Evolutionary conservation across 2,888 invertebrate species (phyloP).

Genomic region (Diarsia brunnea): DNA sequence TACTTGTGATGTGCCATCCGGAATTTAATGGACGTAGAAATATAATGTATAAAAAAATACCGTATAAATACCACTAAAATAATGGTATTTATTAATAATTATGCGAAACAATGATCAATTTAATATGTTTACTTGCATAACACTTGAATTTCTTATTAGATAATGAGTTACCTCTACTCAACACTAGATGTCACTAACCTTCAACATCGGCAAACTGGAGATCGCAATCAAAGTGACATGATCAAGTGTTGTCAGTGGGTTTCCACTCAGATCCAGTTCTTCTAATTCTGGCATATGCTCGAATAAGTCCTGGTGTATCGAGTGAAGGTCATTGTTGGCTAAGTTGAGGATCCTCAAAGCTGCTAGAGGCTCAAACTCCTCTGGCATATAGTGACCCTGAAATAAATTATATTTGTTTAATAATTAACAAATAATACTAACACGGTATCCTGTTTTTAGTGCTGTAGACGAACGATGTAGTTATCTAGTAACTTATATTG

Average conservation of each 20-base stretch:
- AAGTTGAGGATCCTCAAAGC: constrained; percentile 92
- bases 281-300: constrained; percentile 93
- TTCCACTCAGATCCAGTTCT: constrained; percentile 93
- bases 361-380: constrained; percentile 91
- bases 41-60: no score
- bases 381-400: constrained; percentile 91
- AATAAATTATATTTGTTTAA: constrained; percentile 22
- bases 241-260: constrained; percentile 93
- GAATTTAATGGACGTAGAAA: no score
- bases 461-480: no score
- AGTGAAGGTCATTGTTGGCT: constrained; percentile 93
- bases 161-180: constrained; percentile 7
- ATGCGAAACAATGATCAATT: background rate
- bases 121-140: background rate
- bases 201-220: constrained; percentile 91
- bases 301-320: constrained; percentile 93
- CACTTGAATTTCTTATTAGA: rapidly evolving
- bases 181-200: constrained; percentile 85
- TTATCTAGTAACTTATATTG: no score
- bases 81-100: background rate
- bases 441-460: no score
- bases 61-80: background rate
- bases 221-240: constrained; percentile 92
- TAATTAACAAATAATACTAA: background rate
- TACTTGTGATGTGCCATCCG: no score